Evolutionary conservation across 2,888 invertebrate species (phyloP), one percentile per base, ranked within the genome.

Genomic region (Drosophila suboccidentalis): DNA sequence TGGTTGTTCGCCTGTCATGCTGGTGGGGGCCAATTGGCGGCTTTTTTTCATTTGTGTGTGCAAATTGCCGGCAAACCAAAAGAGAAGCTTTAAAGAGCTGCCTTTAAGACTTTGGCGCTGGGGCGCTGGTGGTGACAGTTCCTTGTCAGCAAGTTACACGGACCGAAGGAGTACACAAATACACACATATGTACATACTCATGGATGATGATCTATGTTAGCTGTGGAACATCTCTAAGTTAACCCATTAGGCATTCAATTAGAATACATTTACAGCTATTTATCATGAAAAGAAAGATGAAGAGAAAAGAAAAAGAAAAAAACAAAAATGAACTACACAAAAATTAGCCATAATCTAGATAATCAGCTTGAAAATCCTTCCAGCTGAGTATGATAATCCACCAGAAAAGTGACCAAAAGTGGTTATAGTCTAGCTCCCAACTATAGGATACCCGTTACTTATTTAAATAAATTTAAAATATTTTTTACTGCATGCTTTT

Each of bases 111-210:
- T 41, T 68, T 78, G 80, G 83, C 80, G 75, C 71, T 80, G 69
- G 60, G 69, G 59, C 69, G 83, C 76, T 72, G 75, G 88, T 90
- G 90, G 90, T 90, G 89, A 90, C 90, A 90, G 89, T 83, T 75
- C 66, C 78, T 75, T 90, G 90, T 90, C 90, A 90, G 82, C 90
- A 81, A 78, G 71, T 79, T 84, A 71, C 79, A 81, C 85, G 49
- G 49, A 2, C 58, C 58, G 2, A 38, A 57, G 36, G 44, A 57
- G 38, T 53, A 9, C 6, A 5, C n/a, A 1, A 29, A 29, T 29
- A 29, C n/a, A 32, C 36, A n/a, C 5, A 13, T 5, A 36, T 4
- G 13, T 15, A 46, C 32, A 32, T 4, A 29, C 26, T 26, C 39
- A 29, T 38, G 34, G 44, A 55, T 22, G 22, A 57, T 57, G 55